phyloP scores from a whole-genome alignment of 2,113 vertebrate species.

The Centropus bengalensis region DNA sequence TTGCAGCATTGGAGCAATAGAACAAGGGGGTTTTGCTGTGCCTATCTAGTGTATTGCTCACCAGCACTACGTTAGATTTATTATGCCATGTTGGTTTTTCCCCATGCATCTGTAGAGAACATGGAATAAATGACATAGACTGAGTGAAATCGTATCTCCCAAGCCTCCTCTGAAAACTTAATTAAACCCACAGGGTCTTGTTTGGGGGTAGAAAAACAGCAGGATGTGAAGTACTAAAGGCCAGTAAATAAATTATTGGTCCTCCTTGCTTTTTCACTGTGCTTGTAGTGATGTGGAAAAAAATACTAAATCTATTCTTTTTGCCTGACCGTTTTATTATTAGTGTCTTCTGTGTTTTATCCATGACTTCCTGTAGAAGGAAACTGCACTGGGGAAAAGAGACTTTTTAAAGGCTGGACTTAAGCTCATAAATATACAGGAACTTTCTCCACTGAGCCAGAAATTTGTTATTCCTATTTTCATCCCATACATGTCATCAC shows the following conservation, averaged over 20 bases:
- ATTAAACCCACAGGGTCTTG: slow-evolving; percentile 65
- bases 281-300: not conserved
- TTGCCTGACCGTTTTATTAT: slow-evolving; percentile 46
- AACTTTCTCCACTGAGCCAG: slow-evolving; percentile 17
- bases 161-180: slow-evolving; percentile 49
- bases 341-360: slow-evolving; percentile 44
- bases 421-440: slow-evolving; percentile 51
- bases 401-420: slow-evolving; percentile 44
- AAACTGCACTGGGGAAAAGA: slow-evolving; percentile 22
- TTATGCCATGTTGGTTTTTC: not conserved
- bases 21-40: not conserved
- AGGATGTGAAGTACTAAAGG: slow-evolving; percentile 11
- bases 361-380: slow-evolving; percentile 4
- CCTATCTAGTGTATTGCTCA: not conserved
- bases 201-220: slow-evolving; percentile 51
- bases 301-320: slow-evolving; percentile 29
- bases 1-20: not conserved
- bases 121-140: slow-evolving; percentile 38
- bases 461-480: not conserved
- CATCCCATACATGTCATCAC: not conserved
- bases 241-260: slow-evolving; percentile 56
- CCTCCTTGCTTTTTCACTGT: not conserved
- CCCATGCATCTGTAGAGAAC: not conserved
- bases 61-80: not conserved
- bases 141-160: slow-evolving; percentile 29